A percentile compares a stretch with the other conserved stretches of the same genome.
These are phyloP conservation scores for Coturnix japonica DNA, from an alignment of 2,113 vertebrate genomes.

Conservation along the genomic window DNA sequence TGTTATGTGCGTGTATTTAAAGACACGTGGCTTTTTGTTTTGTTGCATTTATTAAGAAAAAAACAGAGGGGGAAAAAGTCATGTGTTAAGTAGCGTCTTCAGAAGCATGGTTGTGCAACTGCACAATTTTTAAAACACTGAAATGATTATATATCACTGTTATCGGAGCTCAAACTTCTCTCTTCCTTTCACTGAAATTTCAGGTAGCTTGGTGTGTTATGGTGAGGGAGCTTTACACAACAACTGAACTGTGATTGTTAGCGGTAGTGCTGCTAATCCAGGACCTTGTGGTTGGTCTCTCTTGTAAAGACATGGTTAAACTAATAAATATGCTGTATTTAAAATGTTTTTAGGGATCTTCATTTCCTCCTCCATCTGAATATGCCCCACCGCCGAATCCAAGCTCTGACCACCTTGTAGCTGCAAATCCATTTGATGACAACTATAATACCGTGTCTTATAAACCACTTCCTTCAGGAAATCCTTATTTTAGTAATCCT, in stretches of 20 bases:
- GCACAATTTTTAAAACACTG: not conserved
- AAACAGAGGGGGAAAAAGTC: not conserved
- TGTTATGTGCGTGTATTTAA: not conserved
- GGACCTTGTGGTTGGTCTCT: not conserved
- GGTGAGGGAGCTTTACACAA: not conserved
- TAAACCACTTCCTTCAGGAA: slow-evolving; percentile 78
- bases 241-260: slow-evolving; percentile 27
- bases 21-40: not conserved
- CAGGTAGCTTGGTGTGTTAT: slow-evolving; percentile 14
- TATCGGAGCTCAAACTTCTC: not conserved
- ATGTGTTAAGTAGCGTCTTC: not conserved
- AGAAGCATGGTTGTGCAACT: not conserved
- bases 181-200: slow-evolving; percentile 36
- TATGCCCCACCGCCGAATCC: slow-evolving; percentile 88
- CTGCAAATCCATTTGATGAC: slow-evolving; percentile 90
- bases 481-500: slow-evolving; percentile 75
- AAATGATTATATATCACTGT: not conserved
- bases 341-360: slow-evolving; percentile 78
- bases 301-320: slow-evolving; percentile 22
- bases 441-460: slow-evolving; percentile 81
- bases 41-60: not conserved
- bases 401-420: slow-evolving; percentile 87
- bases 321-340: slow-evolving; percentile 57
- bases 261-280: not conserved
- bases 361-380: slow-evolving; percentile 83